A percentile compares a stretch with the other conserved stretches of the same genome.
Conservation (phyloP, 2,888 invertebrate genomes). For the Galerucella pusilla region DNA sequence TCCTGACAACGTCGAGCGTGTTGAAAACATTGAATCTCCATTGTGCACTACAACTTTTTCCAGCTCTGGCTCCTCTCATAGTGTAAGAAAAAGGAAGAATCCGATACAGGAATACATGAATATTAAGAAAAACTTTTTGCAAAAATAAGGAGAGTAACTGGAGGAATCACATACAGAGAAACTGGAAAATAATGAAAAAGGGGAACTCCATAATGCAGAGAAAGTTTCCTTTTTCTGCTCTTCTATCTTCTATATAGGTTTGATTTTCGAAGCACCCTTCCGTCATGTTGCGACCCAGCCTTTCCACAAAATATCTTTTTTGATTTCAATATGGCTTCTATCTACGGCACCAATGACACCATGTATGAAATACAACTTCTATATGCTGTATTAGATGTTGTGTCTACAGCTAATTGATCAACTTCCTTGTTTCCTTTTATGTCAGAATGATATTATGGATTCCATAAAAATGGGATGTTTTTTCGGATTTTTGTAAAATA, state of each 20-base stretch:
- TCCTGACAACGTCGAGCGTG: neutral
- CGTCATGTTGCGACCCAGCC: neutral
- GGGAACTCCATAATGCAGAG: neutral
- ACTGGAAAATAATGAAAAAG: neutral
- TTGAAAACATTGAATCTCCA: neutral
- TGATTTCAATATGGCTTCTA: too few species aligned
- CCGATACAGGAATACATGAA: neutral
- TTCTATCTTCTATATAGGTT: constrained; percentile 1
- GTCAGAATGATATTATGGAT: too few species aligned
- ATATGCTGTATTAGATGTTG: too few species aligned
- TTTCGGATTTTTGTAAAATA: too few species aligned
- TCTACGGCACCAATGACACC: too few species aligned
- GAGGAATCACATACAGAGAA: neutral
- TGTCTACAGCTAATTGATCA: too few species aligned
- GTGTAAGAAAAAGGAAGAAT: neutral
- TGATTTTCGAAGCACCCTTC: neutral
- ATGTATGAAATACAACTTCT: too few species aligned
- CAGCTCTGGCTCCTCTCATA: neutral
- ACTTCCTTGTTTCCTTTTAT: too few species aligned
- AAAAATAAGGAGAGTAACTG: neutral
- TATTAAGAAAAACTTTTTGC: neutral
- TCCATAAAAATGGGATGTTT: too few species aligned
- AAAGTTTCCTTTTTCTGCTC: neutral
- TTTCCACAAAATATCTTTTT: neutral
- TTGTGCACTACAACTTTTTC: neutral